Evolutionary conservation across 1,140 invertebrate species (phyloP), one percentile per base, ranked within the genome.

Genomic region (Dinothrombium tinctorium): DNA sequence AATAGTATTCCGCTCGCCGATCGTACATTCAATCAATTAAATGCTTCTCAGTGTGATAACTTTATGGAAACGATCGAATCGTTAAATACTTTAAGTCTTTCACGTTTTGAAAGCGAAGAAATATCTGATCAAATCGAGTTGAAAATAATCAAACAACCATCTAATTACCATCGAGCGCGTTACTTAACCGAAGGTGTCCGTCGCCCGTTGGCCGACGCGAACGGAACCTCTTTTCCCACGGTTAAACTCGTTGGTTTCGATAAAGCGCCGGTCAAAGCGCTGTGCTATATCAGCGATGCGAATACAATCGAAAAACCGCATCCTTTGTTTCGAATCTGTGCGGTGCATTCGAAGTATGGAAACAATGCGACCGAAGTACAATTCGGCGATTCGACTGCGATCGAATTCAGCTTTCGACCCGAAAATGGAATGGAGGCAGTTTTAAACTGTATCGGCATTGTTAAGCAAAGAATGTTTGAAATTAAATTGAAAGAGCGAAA

Each of bases 251-350:
- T 71, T 32, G 84, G 84, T 8, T 84, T 84, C 51, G 71, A 78
- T 46, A 80, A 83, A 56, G 11, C 20, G 9, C 69, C 77, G 4
- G 70, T 81, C 5, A 72, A 71, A 1, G 61, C 94, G 23, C 72
- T 92, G 64, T 76, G 94, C 7, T 94, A 84, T 54, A 87, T 94
- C 51, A 86, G 84, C 7, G 81, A 77, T 3, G 86, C 92, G 53
- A 67, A 73, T 33, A 80, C 71, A 0, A 69, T 74, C 24, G 75
- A 83, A 7, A 72, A 75, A 15, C 84, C 83, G 0, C 84, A 89
- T 53, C 84, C 86, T 72, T 89, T 89, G 57, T 89, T 89, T 57
- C 81, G 87, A 42, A 58, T 59, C 2, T 59, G 59, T 47, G 55
- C 56, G 48, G 57, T 95, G 0, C 78, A 76, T 47, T 28, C 26